phyloP scores from a whole-genome alignment of 2,797 vertebrate genomes.

The Centroberyx gerrardi region DNA sequence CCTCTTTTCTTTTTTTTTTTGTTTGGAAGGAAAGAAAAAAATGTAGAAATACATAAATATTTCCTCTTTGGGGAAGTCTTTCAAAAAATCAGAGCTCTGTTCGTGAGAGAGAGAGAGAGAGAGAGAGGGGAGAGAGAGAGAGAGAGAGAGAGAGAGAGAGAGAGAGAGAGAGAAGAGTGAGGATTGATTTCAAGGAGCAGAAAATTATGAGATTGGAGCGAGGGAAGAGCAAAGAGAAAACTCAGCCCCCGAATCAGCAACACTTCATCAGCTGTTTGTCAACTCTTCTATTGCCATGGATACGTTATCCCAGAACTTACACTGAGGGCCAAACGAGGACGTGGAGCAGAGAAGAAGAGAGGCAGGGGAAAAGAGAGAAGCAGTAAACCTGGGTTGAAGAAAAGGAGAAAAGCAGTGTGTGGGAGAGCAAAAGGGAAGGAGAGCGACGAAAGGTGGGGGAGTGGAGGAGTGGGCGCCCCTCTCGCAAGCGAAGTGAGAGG shows the following conservation, averaged over 20 bases:
- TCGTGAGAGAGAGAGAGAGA: constrained; percentile 33
- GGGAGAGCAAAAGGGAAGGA: constrained; percentile 59
- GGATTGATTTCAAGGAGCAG: constrained; percentile 22
- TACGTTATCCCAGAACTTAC: constrained; percentile 62
- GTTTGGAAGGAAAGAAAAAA: constrained; percentile 47
- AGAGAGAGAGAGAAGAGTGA: constrained; percentile 19
- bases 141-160: background rate
- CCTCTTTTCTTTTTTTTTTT: constrained; percentile 25
- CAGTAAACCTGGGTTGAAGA: constrained; percentile 61
- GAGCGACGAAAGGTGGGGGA: constrained; percentile 62
- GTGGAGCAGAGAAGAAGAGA: constrained; percentile 30
- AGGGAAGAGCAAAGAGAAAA: constrained; percentile 41
- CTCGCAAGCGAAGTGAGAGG: constrained; percentile 50
- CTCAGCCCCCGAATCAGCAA: constrained; percentile 47
- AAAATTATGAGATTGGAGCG: constrained; percentile 38
- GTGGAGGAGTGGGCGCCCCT: constrained; percentile 64
- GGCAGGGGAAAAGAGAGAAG: constrained; percentile 46
- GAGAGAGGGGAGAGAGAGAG: background rate
- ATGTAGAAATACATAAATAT: constrained; percentile 71
- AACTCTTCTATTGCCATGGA: constrained; percentile 70
- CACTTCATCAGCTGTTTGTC: constrained; percentile 62
- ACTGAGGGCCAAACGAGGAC: constrained; percentile 56
- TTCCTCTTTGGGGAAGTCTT: constrained; percentile 63
- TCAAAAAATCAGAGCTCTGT: constrained; percentile 50
- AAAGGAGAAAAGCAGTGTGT: constrained; percentile 59